Base-by-base conservation (phyloP, 2,113 vertebrate genomes). In the Catagonus wagneri region DNA sequence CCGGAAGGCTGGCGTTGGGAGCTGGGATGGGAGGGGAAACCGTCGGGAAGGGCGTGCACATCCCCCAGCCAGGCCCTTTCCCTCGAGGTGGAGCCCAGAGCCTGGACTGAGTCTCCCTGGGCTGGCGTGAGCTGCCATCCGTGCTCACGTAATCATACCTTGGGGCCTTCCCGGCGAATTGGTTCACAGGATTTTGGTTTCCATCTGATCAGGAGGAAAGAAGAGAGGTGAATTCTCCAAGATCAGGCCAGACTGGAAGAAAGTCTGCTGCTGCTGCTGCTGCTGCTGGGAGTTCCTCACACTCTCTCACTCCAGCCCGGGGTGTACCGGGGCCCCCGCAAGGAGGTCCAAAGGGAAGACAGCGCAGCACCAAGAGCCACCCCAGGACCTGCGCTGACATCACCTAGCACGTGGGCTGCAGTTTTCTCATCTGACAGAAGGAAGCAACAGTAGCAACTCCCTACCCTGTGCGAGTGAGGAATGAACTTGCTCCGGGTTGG, bases 91-190 rank as follows among this genome's bases (percentile, higher is more conserved):
- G 39, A 29, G 10, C 39, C 36, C 61, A 58, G 87, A 74, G 61
- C 19, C 52, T 60, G 72, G 63, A 52, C 0, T 1, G 12, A 66
- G 69, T 84, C 50, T 71, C 44, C n/a, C 25, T 66, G 68, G 66
- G 34, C 54, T 0, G 54, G 36, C 0, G 12, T 39, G 84, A 71
- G 69, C 66, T 27, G 63, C 34, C 81, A 36, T 58, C 34, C 76
- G n/a, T 0, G 20, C 22, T 94, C 83, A 84, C 5, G 29, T 4
- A 17, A 61, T 85, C 90, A 83, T 98, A 99, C 99, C 99, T 99
- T 99, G 29, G 99, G 99, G 78, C 99, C 99, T 94, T 99, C 99
- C 96, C 99, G 99, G 98, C 99, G 99, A 97, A 99, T 96, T 0
- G 99, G 98, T 58, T 99, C 99, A 54, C 98, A 98, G 81, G 98